Evolutionary conservation across 1,140 invertebrate species (phyloP).

Genomic region (Aricia agestis): DNA sequence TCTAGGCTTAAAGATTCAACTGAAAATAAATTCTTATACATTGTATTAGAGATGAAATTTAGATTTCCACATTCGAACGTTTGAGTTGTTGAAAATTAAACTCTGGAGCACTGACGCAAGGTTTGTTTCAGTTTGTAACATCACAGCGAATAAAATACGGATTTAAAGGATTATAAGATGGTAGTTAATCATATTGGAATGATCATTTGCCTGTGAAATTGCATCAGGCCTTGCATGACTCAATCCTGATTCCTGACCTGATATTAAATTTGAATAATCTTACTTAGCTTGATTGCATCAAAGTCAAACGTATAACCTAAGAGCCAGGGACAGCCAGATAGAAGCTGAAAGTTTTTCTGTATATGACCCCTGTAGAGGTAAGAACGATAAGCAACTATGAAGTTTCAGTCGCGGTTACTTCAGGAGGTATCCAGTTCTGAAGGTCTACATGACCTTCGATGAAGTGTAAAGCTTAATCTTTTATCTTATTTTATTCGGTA

Average conservation of each 20-base stretch:
- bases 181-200: constrained; percentile 5
- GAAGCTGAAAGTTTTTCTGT: too few relatives aligned
- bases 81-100: background rate
- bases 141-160: background rate
- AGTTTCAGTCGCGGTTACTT: too few relatives aligned
- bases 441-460: too few relatives aligned
- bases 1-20: background rate
- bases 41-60: background rate
- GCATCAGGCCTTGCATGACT: background rate
- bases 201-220: constrained; percentile 6
- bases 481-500: too few relatives aligned
- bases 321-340: too few relatives aligned
- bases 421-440: too few relatives aligned
- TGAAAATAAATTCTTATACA: background rate
- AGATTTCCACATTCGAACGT: background rate
- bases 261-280: constrained; percentile 1
- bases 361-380: too few relatives aligned
- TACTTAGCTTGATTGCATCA: background rate
- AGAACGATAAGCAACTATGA: too few relatives aligned
- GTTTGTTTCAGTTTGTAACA: background rate
- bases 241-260: background rate
- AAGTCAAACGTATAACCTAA: background rate
- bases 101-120: background rate
- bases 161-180: constrained; percentile 9
- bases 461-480: too few relatives aligned